A percentile compares a stretch with the other conserved stretches of the same genome.
Conservation (phyloP, 2,888 invertebrate genomes). For the Trissonchulus sp. region DNA sequence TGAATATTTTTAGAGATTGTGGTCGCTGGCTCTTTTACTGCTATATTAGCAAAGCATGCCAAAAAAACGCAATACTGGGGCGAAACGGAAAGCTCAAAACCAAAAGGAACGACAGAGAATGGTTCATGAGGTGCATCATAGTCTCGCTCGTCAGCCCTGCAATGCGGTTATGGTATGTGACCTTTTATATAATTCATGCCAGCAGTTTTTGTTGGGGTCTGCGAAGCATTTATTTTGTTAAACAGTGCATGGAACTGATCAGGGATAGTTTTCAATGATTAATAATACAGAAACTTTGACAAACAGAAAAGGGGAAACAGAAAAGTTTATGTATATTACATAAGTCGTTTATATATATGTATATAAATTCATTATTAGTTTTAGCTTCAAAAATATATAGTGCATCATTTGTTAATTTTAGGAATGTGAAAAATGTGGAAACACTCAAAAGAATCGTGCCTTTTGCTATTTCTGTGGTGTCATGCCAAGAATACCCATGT, state of each 20-base stretch:
- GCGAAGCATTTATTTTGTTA: too few species aligned
- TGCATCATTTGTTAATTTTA: slow-evolving; percentile 46
- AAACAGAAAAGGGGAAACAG: too few species aligned
- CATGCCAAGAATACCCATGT: slow-evolving; percentile 78
- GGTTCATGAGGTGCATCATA: slow-evolving; percentile 58
- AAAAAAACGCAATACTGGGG: slow-evolving; percentile 94
- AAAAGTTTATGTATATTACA: too few species aligned
- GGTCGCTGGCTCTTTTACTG: too few species aligned
- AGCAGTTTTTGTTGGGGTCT: too few species aligned
- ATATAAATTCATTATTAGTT: background rate
- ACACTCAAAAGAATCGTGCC: slow-evolving; percentile 85
- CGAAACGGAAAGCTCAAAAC: slow-evolving; percentile 91
- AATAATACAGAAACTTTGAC: too few species aligned
- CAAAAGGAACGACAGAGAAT: slow-evolving; percentile 62
- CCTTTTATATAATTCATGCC: background rate
- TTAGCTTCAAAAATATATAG: slow-evolving; percentile 30
- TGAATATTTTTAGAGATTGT: too few species aligned
- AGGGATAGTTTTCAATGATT: too few species aligned
- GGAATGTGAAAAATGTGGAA: slow-evolving; percentile 64
- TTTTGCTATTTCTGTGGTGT: slow-evolving; percentile 92
- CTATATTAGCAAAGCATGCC: too few species aligned
- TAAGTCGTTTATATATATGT: too few species aligned
- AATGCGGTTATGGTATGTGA: slow-evolving; percentile 67
- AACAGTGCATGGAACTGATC: too few species aligned
- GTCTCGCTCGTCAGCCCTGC: slow-evolving; percentile 77